Evolutionary conservation across 2,113 vertebrate genomes (phyloP), one percentile per base, ranked within the genome.

Genomic region (Neodontobutis hainanensis): DNA sequence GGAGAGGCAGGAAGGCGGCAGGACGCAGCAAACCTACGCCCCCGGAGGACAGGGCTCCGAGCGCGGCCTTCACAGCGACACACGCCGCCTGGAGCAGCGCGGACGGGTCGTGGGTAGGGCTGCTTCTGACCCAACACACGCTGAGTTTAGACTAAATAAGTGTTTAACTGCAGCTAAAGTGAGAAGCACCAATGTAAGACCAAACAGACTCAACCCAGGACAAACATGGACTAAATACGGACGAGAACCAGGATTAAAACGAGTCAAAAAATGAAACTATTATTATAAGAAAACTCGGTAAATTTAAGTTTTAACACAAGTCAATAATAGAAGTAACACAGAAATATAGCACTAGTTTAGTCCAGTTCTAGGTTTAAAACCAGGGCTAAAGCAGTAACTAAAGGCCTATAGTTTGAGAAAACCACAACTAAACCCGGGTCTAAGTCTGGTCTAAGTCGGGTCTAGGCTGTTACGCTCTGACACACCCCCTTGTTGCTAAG

Each of bases 31-130:
- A 82, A n/a, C 34, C 0, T 32, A 36, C 53, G 53, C 32, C 35
- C 34, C 35, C 6, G 6, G 19, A 27, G 50, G 50, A 52, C 50
- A 52, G 8, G 34, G 50, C 50, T 52, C 50, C 50, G 50, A 52
- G 4, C 50, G 50, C 19, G 50, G 50, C 50, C 27, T 34, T 19
- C 10, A 6, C 50, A 32, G 50, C 19, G 89, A 91, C 81, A 76
- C 81, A 1, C 83, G 86, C 75, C 86, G 92, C 55, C 87, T 88
- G 66, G 90, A 92, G 57, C 91, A 93, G 83, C 78, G 90, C 51
- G 82, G 87, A 52, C 83, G 90, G 43, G 89, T 90, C 10, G 90
- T 92, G 55, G 92, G 92, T 93, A 87, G 82, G 91, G 11, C 45
- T 9, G 11, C 34, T 11, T 0, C 43, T 49, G 58, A 47, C 4